A percentile compares a stretch with the other conserved stretches of the same genome.
These are phyloP conservation scores for Gyps fulvus DNA, from an alignment of 2,113 vertebrate species.

Conservation along the genomic window DNA sequence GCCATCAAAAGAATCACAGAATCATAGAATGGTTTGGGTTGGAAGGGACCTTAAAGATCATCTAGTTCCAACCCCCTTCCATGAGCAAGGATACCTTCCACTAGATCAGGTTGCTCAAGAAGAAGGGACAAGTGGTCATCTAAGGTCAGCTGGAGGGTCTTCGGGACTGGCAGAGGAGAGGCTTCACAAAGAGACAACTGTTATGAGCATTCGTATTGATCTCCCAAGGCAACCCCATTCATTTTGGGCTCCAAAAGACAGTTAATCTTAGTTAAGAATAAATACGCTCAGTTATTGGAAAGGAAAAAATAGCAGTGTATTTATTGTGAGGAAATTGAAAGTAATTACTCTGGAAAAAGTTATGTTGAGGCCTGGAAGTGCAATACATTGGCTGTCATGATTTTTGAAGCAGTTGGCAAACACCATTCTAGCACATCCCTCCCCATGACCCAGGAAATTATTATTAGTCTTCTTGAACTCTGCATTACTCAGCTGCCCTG, in stretches of 20 bases:
- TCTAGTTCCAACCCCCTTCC: too few relatives aligned
- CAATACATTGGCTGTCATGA: background rate
- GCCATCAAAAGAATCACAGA: background rate
- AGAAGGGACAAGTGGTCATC: background rate
- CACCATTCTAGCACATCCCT: background rate
- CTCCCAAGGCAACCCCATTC: background rate
- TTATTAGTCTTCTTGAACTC: background rate
- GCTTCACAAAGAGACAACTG: background rate
- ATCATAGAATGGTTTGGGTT: background rate
- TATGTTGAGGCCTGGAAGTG: background rate
- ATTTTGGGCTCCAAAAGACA: slow-evolving; percentile 6
- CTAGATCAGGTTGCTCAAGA: background rate
- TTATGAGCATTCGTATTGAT: background rate
- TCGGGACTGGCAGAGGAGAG: background rate
- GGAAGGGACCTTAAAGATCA: background rate
- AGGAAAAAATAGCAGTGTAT: slow-evolving; percentile 21
- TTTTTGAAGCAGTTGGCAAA: background rate
- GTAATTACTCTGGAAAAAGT: slow-evolving; percentile 53
- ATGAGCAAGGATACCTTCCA: background rate
- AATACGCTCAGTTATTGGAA: slow-evolving; percentile 63
- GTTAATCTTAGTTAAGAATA: slow-evolving; percentile 69
- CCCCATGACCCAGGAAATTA: background rate
- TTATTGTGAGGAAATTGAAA: slow-evolving; percentile 65
- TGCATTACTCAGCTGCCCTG: background rate
- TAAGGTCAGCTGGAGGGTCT: background rate